Conservation (phyloP, 1,140 invertebrate species). For the Drosophila persimilis region DNA sequence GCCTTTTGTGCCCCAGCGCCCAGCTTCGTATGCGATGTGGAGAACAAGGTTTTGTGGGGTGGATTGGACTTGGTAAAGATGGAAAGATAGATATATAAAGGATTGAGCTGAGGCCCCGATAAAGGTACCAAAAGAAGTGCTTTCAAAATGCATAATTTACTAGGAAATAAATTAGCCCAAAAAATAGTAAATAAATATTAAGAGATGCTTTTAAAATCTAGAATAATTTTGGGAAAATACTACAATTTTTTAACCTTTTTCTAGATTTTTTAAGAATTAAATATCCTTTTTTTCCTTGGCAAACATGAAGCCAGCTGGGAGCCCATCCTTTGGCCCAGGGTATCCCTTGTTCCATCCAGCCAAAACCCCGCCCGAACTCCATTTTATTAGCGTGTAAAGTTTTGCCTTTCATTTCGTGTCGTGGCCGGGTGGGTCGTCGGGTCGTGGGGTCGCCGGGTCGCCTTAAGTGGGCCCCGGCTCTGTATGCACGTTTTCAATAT, state of each 20-base stretch:
- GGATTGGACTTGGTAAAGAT: not conserved
- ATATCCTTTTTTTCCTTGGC: not conserved
- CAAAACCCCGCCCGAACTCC: not conserved
- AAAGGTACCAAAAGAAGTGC: too few species aligned
- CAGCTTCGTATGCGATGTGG: constrained; percentile 30
- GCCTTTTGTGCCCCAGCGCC: constrained; percentile 62
- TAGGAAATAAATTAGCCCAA: not conserved
- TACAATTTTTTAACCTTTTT: not conserved
- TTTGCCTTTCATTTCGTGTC: constrained; percentile 68
- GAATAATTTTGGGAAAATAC: too few species aligned
- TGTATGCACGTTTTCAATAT: constrained; percentile 77
- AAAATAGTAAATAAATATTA: too few species aligned
- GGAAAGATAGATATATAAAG: too few species aligned
- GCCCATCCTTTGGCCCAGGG: not conserved
- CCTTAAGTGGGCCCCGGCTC: constrained; percentile 60
- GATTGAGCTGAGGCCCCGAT: too few species aligned
- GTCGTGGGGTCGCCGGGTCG: constrained; percentile 30
- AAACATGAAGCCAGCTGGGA: too few species aligned
- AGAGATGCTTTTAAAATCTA: too few species aligned
- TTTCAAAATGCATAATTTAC: not conserved
- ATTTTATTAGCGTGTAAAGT: constrained; percentile 76
- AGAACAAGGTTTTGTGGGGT: not conserved
- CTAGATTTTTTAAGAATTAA: not conserved
- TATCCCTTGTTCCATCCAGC: not conserved
- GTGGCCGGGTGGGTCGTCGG: constrained; percentile 9